phyloP scores from a whole-genome alignment of 2,888 invertebrate species.

The Pseudoips prasinana region DNA sequence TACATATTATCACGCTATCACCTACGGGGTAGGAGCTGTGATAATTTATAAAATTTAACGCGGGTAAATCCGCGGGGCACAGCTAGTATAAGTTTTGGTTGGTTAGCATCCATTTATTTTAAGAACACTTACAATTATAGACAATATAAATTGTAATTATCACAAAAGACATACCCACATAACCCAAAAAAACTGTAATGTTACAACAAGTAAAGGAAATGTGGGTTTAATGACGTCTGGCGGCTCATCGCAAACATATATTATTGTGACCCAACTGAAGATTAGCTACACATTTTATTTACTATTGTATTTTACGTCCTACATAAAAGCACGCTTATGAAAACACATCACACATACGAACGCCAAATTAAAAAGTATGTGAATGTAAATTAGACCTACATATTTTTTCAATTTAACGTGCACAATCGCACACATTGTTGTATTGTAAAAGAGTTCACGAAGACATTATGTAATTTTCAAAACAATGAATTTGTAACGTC shows the following conservation, averaged over 20 bases:
- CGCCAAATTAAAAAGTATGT: constrained; percentile 2
- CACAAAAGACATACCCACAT: too few species aligned
- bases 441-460: constrained; percentile 34
- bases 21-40: too few species aligned
- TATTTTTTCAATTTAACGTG: constrained; percentile 19
- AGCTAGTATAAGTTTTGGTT: too few species aligned
- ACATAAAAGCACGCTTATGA: constrained; percentile 1
- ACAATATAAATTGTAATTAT: too few species aligned
- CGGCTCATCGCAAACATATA: constrained; percentile 29
- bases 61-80: too few species aligned
- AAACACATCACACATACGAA: constrained; percentile 3
- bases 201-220: too few species aligned
- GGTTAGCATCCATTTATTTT: too few species aligned
- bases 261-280: constrained; percentile 4
- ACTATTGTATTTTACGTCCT: not conserved
- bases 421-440: constrained; percentile 30
- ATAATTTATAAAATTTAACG: too few species aligned
- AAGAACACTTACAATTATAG: too few species aligned
- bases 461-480: constrained; percentile 32
- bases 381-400: constrained; percentile 12
- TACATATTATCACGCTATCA: too few species aligned
- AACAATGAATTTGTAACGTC: constrained; percentile 26
- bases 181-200: too few species aligned
- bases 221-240: constrained; percentile 40
- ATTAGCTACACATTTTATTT: constrained; percentile 4